Percentiles rank a stretch among this genome's conserved stretches.
phyloP scores from a whole-genome alignment of 2,797 vertebrate genomes.

The Pangasius djambal region DNA sequence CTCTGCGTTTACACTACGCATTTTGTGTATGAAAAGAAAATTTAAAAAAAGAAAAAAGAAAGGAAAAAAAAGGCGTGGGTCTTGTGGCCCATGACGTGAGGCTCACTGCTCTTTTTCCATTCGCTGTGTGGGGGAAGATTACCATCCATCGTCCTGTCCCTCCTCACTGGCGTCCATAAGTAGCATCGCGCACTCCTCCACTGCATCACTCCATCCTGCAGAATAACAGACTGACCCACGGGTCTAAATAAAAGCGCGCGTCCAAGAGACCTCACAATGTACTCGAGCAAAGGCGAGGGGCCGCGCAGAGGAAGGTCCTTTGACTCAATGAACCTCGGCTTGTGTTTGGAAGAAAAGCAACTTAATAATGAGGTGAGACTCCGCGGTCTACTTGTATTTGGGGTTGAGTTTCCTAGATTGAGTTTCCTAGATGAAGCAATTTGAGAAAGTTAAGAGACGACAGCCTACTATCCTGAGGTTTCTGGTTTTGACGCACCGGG shows the following conservation, averaged over 20 bases:
- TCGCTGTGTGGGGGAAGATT: constrained; percentile 71
- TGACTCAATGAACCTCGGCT: constrained; percentile 81
- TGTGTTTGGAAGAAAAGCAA: constrained; percentile 78
- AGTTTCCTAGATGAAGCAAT: too few relatives aligned
- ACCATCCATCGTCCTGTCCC: constrained; percentile 62
- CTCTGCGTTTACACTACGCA: background rate
- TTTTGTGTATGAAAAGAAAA: constrained; percentile 55
- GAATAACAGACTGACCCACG: constrained; percentile 47
- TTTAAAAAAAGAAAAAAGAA: constrained; percentile 49
- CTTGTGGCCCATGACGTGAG: constrained; percentile 68
- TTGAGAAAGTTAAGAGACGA: background rate
- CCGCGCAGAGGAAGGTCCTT: constrained; percentile 82
- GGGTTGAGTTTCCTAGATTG: background rate
- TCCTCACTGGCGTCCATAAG: constrained; percentile 68
- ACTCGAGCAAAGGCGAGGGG: constrained; percentile 76
- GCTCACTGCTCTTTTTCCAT: constrained; percentile 73
- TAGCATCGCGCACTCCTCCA: constrained; percentile 64
- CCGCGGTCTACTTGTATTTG: background rate
- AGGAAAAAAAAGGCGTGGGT: constrained; percentile 50
- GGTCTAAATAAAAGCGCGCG: constrained; percentile 39
- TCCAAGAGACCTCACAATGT: constrained; percentile 71
- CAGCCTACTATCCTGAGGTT: background rate
- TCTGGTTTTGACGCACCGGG: background rate
- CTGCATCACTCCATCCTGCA: constrained; percentile 51
- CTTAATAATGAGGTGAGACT: constrained; percentile 79